Evolutionary conservation across 1,140 invertebrate genomes (phyloP), one percentile per base, ranked within the genome.

Genomic region (Diachasmimorpha longicaudata): DNA sequence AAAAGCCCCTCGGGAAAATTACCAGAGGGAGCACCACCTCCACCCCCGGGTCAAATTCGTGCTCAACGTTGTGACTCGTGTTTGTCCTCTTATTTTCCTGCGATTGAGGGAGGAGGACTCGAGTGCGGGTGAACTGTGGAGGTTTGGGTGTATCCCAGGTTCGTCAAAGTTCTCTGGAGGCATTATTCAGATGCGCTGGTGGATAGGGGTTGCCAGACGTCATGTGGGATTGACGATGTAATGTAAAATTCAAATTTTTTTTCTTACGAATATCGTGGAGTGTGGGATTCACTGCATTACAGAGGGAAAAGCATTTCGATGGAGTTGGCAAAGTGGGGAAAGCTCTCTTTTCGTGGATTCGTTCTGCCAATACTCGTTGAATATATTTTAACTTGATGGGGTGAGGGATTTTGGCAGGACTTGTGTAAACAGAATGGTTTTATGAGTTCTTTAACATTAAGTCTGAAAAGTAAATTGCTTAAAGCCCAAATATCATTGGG

Each of bases 41-140:
- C 23, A 66, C 68, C 68, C 74, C 36, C 9, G 52, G 67, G 68
- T 63, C 66, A 75, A 75, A 70, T 75, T 75, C 36, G 67, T 55
- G 58, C 25, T 31, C 10, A 19, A 3, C 21, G 55, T 58, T 66
- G 8, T 66, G 58, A 25, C 58, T 66, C 58, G 1, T 31, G 25
- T 66, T 10, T 31, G 25, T 66, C 13, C 58, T 66, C 58, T 11
- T 31, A 31, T 58, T 58, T 55, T n/a, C 48, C 19, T 16, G 4
- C n/a, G 48, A 55, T 55, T 55, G 5, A 55, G 48, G n/a, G 44
- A 42, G 39, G 11, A 42, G 19, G 19, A 55, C 48, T 55, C 48
- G 14, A 55, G 48, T 55, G 48, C 48, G 48, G 48, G 48, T 16
- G 19, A 55, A 55, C 8, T 55, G n/a, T 55, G n/a, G 48, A n/a